Percentiles rank a stretch among this genome's conserved stretches.
Conservation (phyloP, 2,888 invertebrate genomes). For the Lasioglossum vierecki region DNA sequence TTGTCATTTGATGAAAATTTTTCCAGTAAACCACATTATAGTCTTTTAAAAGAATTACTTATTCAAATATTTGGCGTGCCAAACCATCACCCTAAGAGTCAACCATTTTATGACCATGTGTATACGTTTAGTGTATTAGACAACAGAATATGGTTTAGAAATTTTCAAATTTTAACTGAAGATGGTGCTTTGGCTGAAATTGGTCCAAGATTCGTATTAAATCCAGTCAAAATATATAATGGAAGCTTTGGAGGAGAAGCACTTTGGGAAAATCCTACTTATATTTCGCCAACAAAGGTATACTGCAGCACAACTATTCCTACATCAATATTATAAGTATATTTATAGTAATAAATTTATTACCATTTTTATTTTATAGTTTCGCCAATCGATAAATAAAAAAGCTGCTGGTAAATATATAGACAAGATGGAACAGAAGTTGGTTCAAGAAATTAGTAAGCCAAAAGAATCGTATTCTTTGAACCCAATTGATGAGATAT, state of each 20-base stretch:
- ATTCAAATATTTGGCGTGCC: constrained; percentile 97
- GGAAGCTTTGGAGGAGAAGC: constrained; percentile 97
- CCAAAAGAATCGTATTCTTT: constrained; percentile 90
- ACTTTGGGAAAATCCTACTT: constrained; percentile 96
- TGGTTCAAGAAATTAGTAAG: constrained; percentile 89
- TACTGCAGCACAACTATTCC: constrained; percentile 40
- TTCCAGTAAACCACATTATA: constrained; percentile 90
- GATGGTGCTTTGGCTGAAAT: constrained; percentile 98
- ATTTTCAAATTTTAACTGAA: constrained; percentile 98
- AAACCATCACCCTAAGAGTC: constrained; percentile 98
- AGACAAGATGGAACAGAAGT: constrained; percentile 92
- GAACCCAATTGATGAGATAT: constrained; percentile 90
- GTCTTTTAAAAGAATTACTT: constrained; percentile 91
- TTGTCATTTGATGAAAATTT: constrained; percentile 96
- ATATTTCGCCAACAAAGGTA: constrained; percentile 94
- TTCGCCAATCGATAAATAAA: constrained; percentile 89
- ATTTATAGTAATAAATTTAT: constrained; percentile 16
- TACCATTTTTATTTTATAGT: constrained; percentile 82
- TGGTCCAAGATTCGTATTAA: constrained; percentile 93
- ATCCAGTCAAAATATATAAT: constrained; percentile 96
- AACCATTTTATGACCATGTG: constrained; percentile 99
- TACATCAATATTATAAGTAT: constrained; percentile 11
- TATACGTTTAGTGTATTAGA: constrained; percentile 96
- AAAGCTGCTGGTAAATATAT: constrained; percentile 91
- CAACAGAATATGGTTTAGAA: constrained; percentile 98